Base-by-base conservation (phyloP, 2,797 vertebrate species). In the Muraenolepis orangiensis region DNA sequence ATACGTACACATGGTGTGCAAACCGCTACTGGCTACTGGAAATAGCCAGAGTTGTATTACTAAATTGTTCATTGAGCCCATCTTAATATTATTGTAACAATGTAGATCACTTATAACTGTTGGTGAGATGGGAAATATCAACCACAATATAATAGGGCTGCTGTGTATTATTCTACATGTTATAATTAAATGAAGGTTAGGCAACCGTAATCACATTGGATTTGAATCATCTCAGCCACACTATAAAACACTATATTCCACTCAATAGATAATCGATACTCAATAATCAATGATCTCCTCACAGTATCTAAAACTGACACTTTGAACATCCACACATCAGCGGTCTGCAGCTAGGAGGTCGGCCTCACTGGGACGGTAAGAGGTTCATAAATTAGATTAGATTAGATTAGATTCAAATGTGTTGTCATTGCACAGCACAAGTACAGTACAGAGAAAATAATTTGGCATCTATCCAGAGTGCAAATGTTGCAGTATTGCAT, bases 131-230 rank as follows among this genome's bases (percentile, higher is more conserved):
- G 51, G 51, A 57, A 73, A 30, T 18, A 61, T 42, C 23, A 30
- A 4, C 68, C 72, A 72, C 69, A 28, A 51, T 74, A 26, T 71
- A 28, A 51, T 74, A 26, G 29, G 82, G 78, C 72, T 29, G 72
- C 23, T 66, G 18, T 20, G 23, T 57, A 57, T 57, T 57, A n/a
- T 57, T 57, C 4, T 51, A 51, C 46, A n/a, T 20, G 46, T 51
- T 6, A n/a, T n/a, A 51, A 20, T n/a, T 51, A n/a, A 20, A n/a
- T n/a, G 18, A 51, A n/a, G n/a, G 18, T 46, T 16, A 16, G 42
- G 42, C 5, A 18, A 46, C 42, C 3, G 42, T 51, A 20, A 51
- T 7, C 1, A 6, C 20, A 57, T 57, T 57, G 51, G n/a, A 57
- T 57, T 57, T 57, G 51, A 57, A 57, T n/a, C 10, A 57, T 8